Evolutionary conservation across 2,888 invertebrate species (phyloP), one percentile per base, ranked within the genome.

Genomic region (Cheiracanthium punctorium): DNA sequence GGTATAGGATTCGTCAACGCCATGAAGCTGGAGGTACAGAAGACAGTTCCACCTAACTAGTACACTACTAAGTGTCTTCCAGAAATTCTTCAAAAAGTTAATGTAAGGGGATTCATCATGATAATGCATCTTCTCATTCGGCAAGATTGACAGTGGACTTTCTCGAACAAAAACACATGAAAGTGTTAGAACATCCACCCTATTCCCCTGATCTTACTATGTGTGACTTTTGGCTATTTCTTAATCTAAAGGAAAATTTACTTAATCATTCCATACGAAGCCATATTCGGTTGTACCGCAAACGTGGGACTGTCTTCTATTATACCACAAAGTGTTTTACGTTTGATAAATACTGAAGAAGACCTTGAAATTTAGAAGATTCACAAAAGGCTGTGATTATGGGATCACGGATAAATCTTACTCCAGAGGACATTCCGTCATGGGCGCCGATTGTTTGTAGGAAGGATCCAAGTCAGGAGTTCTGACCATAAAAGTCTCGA

Each of bases 231-330:
- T 52, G 52, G n/a, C 32, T 73, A 73, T 52, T 73, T 52, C 52
- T 48, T 20, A 67, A 52, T 30, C 29, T 1, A 20, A 43, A 73
- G n/a, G 32, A 48, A 14, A 73, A 73, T 0, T 48, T 52, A n/a
- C n/a, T n/a, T n/a, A n/a, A n/a, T n/a, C n/a, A n/a, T n/a, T 37
- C 76, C 77, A 52, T 77, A 77, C 64, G 80, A 87, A 81, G 84
- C 75, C 48, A 48, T 82, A 43, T 87, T 88, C 33, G 84, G 77
- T 24, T 79, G 67, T 65, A 32, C 41, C 37, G 28, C 80, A 58
- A 85, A 76, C 58, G 29, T 88, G 28, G 85, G 85, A 65, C 65
- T 85, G 20, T 52, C 64, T 41, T 43, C 80, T 28, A 37, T 64
- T 52, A 71, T 76, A 71, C 82, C 77, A 43, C 64, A 76, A 67